Percentiles rank a stretch among this genome's conserved stretches.
Conservation (phyloP, 2,797 vertebrate species). For the Chaetodon trifasciatus region DNA sequence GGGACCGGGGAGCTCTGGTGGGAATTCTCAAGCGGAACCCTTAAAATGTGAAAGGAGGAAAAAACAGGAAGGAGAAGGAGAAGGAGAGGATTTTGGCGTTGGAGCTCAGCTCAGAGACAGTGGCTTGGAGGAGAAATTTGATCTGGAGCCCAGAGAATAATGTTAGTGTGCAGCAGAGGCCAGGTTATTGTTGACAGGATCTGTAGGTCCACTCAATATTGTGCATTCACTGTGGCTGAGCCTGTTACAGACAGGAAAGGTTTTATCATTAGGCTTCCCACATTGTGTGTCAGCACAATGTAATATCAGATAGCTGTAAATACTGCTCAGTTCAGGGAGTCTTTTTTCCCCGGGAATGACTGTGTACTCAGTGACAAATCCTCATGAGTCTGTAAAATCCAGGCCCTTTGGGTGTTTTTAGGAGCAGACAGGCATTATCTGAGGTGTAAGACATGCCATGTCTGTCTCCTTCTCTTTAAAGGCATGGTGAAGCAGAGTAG, state of each 20-base stretch:
- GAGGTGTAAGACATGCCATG: constrained; percentile 41
- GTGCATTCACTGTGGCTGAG: constrained; percentile 32
- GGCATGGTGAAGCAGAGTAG: constrained; percentile 44
- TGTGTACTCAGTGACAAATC: constrained; percentile 49
- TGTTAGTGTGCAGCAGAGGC: constrained; percentile 59
- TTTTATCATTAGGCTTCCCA: constrained; percentile 55
- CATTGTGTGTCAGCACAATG: constrained; percentile 54
- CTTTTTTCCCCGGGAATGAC: constrained; percentile 42
- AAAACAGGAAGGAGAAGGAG: constrained; percentile 65
- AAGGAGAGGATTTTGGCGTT: constrained; percentile 63
- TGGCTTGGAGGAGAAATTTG: constrained; percentile 70
- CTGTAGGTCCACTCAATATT: constrained; percentile 41
- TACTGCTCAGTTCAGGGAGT: constrained; percentile 34
- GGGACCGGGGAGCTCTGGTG: constrained; percentile 72
- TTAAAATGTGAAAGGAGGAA: constrained; percentile 63
- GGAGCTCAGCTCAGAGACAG: constrained; percentile 58
- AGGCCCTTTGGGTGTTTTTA: constrained; percentile 45
- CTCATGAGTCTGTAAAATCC: constrained; percentile 36
- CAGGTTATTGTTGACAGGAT: constrained; percentile 68
- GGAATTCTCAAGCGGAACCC: constrained; percentile 78
- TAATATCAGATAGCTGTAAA: constrained; percentile 56
- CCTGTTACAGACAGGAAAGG: constrained; percentile 46
- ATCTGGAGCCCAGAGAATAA: constrained; percentile 71
- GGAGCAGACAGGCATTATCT: constrained; percentile 47
- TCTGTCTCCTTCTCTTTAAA: constrained; percentile 37